Evolutionary conservation across 2,113 vertebrate genomes (phyloP), one percentile per base, ranked within the genome.

Genomic region (Nesogale talazaci): DNA sequence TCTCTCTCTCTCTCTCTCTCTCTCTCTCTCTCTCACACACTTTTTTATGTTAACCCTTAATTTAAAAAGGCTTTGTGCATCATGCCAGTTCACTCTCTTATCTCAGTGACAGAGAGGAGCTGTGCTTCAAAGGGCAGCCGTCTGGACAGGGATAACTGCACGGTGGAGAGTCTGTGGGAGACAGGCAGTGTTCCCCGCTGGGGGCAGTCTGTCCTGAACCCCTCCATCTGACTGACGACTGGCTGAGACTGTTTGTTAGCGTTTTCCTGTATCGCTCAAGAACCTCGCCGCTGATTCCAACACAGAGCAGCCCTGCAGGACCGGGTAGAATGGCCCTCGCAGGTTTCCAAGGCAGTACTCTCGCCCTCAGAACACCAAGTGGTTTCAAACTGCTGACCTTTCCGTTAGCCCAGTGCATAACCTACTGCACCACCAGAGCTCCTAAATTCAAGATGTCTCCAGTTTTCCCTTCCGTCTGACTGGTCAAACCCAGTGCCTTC

Each of bases 41-140:
- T 27, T 10, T 70, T 69, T 46, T 88, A 34, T 83, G 40, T 88
- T 83, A 86, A 86, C 59, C 61, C 34, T 79, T 42, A 52, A 61
- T 78, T 95, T 90, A 95, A 88, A 79, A 89, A 96, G 72, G 11
- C 52, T 81, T 89, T 78, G 46, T 11, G 31, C 42, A 70, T 34
- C 38, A 3, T 23, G 14, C 74, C 59, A 59, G 34, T 72, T 79
- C 31, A 23, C 36, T 74, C 77, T 82, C 72, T 81, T 20, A 61
- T 22, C 17, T 81, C 90, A 61, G 4, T 22, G 79, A 23, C 22
- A 25, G 61, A 90, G 4, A 8, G n/a, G 8, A 59, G 34, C 0
- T 9, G 85, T 9, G 7, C 57, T 61, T 77, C 40, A 56, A 75
- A 67, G 46, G 88, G 56, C 52, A 65, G 61, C 14, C 23, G 40